Base-by-base conservation (phyloP, 2,113 vertebrate species). In the Cyrtonyx montezumae region DNA sequence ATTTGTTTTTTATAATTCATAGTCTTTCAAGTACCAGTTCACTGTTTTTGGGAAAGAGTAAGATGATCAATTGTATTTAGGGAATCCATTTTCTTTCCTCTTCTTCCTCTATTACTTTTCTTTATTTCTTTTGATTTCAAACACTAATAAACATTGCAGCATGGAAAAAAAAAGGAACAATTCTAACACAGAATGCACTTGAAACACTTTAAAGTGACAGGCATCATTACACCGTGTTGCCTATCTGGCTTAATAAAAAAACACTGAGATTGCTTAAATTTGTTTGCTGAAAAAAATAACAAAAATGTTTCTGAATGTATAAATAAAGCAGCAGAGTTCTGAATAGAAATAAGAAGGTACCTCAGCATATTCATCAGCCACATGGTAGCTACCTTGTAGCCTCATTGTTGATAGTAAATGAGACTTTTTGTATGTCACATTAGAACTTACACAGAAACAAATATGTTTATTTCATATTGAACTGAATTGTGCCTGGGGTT, bases 351-450 rank as follows among this genome's bases (percentile, higher is more conserved):
- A 95, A 96, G 96, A 97, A 97, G 95, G 96, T 97, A 97, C 96
- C 96, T 97, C 97, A 97, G 97, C 97, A 97, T 97, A 95, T 92
- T 97, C 97, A 96, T 95, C 95, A 97, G 98, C 97, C 97, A 98
- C 97, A 97, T 96, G 97, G 97, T 97, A 98, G 97, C 97, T 98
- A 97, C 97, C 97, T 97, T 93, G 96, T 86, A 97, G 97, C 97
- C 97, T 98, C 97, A 97, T 93, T 95, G 91, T 95, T 91, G 94
- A 95, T 87, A 93, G 86, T 86, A 95, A 97, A 97, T 97, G 97
- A 98, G 97, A 97, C 97, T 97, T 96, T 97, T 95, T 97, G 95
- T 96, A 89, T 95, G 94, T 96, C 96, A 95, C 91, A 74, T 88
- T 91, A 95, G 90, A 81, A 90, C 73, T 93, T 94, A 93, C 87